These are phyloP conservation scores for Neodiprion virginianus DNA, from an alignment of 1,140 invertebrate species.

Conservation along the genomic window DNA sequence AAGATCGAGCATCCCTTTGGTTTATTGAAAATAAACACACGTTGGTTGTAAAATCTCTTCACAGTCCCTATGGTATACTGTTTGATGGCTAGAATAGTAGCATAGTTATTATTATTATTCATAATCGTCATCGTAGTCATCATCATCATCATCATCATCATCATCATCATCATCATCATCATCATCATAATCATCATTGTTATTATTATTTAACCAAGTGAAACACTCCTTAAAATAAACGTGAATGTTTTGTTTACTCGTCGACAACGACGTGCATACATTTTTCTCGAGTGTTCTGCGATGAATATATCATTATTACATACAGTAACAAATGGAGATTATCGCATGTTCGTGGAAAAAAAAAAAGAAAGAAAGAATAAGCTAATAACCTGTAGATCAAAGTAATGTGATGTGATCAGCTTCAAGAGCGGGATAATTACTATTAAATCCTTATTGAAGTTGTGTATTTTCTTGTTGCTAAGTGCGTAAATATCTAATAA, in stretches of 20 bases:
- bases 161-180: constrained; percentile 20
- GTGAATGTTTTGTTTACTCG: not conserved
- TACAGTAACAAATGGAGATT: not conserved
- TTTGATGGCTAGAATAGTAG: constrained; percentile 35
- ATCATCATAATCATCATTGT: not conserved
- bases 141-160: constrained; percentile 14
- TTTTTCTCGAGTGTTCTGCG: not conserved
- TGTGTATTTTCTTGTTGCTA: constrained; percentile 29
- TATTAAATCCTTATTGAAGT: constrained; percentile 29
- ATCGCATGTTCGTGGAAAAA: not conserved
- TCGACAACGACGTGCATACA: not conserved
- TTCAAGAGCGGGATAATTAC: constrained; percentile 38
- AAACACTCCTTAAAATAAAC: constrained; percentile 8
- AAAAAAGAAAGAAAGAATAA: constrained; percentile 1
- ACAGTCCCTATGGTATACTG: constrained; percentile 46
- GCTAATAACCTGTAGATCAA: constrained; percentile 7
- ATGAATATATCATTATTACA: constrained; percentile 5
- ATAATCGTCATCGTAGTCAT: constrained; percentile 3
- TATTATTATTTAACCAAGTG: constrained; percentile 22
- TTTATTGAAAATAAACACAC: too few species aligned
- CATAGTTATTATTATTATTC: constrained; percentile 38
- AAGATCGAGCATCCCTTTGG: not conserved
- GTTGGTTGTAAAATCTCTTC: constrained; percentile 27
- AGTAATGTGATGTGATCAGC: constrained; percentile 27
- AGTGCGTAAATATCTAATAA: not conserved